A percentile compares a stretch with the other conserved stretches of the same genome.
These are phyloP conservation scores for Melanchra persicariae DNA, from an alignment of 2,888 invertebrate genomes.

Conservation along the genomic window DNA sequence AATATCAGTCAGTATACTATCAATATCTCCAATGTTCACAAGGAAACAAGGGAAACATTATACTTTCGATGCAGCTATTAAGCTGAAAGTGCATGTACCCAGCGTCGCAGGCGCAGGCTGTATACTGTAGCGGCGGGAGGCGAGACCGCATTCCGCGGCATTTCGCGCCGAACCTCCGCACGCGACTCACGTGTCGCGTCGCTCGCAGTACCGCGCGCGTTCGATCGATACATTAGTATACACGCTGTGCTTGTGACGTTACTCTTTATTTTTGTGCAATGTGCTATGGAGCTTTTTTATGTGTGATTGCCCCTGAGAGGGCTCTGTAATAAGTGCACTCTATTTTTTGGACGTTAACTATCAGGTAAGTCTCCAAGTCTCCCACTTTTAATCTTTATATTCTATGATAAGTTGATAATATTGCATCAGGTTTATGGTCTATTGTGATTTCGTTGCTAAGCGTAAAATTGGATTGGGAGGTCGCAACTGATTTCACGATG, in stretches of 20 bases:
- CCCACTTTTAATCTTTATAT: constrained; percentile 15
- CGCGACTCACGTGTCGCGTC: constrained; percentile 87
- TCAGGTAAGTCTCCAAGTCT: constrained; percentile 76
- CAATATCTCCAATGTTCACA: constrained; percentile 4
- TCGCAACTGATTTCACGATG: constrained; percentile 49
- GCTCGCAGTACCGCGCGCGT: constrained; percentile 80
- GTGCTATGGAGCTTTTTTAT: constrained; percentile 82
- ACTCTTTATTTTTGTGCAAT: constrained; percentile 78
- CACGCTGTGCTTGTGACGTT: constrained; percentile 78
- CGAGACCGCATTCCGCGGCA: constrained; percentile 82
- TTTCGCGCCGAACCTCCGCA: constrained; percentile 88
- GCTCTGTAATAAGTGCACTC: constrained; percentile 72
- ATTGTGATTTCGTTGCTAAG: constrained; percentile 75
- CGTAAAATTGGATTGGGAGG: constrained; percentile 65
- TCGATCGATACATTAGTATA: constrained; percentile 70
- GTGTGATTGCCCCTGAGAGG: constrained; percentile 85
- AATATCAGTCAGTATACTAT: background rate
- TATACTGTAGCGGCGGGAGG: constrained; percentile 59
- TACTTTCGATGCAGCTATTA: constrained; percentile 53
- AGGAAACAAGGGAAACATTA: constrained; percentile 44
- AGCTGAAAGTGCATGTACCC: constrained; percentile 49
- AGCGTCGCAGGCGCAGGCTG: constrained; percentile 69
- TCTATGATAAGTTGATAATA: constrained; percentile 61
- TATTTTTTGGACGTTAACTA: constrained; percentile 70
- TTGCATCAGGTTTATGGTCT: constrained; percentile 74